These are phyloP conservation scores for Gallinago solitaria DNA, from an alignment of 2,797 vertebrate species.

Conservation along the genomic window DNA sequence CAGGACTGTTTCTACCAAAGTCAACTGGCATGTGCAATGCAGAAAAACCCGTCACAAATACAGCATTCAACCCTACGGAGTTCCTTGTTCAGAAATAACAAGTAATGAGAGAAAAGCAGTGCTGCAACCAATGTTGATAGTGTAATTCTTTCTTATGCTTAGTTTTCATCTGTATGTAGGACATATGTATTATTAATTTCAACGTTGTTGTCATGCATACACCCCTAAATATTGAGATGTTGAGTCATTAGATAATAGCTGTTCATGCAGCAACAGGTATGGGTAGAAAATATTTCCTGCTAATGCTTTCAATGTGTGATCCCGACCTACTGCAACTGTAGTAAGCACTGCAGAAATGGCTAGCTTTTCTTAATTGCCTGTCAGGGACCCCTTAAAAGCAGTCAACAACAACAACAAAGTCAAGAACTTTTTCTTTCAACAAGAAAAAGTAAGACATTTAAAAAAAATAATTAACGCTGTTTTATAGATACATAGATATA, in stretches of 20 bases:
- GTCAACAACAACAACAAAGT: too few relatives aligned
- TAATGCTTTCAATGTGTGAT: neutral
- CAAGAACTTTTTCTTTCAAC: neutral
- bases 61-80: neutral
- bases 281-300: neutral
- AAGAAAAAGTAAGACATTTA: neutral
- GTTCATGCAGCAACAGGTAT: neutral
- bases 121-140: rapidly evolving
- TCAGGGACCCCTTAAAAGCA: neutral
- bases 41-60: neutral
- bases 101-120: neutral
- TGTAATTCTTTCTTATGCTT: neutral
- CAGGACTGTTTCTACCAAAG: neutral
- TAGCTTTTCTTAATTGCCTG: neutral
- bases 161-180: neutral
- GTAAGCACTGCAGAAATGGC: neutral
- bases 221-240: neutral
- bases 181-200: neutral
- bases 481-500: neutral
- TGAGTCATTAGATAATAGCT: neutral
- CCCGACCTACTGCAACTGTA: rapidly evolving
- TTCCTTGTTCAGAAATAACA: neutral
- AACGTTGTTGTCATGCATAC: neutral
- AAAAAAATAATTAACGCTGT: rapidly evolving
- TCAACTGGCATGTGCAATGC: rapidly evolving